These are phyloP conservation scores for Crenichthys baileyi DNA, from an alignment of 2,797 vertebrate species.

Conservation along the genomic window DNA sequence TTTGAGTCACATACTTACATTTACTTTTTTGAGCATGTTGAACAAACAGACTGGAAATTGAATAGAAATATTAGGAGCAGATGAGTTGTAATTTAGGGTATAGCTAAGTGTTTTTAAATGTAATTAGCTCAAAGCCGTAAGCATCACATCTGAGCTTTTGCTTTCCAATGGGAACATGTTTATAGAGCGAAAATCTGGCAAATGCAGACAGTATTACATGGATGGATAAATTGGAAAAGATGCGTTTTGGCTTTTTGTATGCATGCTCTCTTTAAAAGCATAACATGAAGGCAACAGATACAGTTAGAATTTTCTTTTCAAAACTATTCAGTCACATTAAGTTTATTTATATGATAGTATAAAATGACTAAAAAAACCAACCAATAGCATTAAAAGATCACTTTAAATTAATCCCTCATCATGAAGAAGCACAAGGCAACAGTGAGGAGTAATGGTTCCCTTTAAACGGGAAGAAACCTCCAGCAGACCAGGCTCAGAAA, in stretches of 20 bases:
- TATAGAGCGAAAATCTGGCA: constrained; percentile 6
- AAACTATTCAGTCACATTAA: not conserved
- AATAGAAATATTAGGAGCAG: not conserved
- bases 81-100: not conserved
- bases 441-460: not conserved
- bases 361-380: not conserved
- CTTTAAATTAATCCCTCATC: not conserved
- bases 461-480: not conserved
- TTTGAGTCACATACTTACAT: not conserved
- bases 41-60: not conserved
- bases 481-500: not conserved
- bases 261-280: not conserved
- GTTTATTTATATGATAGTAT: not conserved
- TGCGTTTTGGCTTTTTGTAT: not conserved
- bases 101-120: constrained; percentile 13
- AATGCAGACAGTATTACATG: constrained; percentile 5
- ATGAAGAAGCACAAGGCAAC: not conserved
- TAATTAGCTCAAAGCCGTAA: not conserved
- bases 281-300: not conserved
- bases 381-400: not conserved
- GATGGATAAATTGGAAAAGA: not conserved
- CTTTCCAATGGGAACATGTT: constrained; percentile 2
- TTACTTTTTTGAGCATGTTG: not conserved
- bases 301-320: not conserved
- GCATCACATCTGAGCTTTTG: not conserved